phyloP scores from a whole-genome alignment of 1,140 invertebrate genomes.

The Drosophila rhopaloa region DNA sequence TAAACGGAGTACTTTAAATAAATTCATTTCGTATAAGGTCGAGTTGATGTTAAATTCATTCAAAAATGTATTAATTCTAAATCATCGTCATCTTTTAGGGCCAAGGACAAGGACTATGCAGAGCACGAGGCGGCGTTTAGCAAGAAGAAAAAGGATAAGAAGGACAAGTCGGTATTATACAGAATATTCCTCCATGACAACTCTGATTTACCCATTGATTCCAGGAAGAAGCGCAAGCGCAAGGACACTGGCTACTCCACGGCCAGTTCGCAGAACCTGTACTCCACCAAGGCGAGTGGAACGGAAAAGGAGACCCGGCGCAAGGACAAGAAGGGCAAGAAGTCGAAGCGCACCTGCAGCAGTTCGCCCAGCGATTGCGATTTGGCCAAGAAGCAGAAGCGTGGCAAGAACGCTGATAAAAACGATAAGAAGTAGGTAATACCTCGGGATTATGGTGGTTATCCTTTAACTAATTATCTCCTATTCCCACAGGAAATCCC shows the following conservation, averaged over 20 bases:
- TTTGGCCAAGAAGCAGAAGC: conserved; percentile 69
- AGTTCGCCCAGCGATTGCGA: conserved; percentile 74
- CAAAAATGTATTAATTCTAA: no score
- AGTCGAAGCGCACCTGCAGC: conserved; percentile 71
- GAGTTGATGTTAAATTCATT: no score
- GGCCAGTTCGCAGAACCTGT: conserved; percentile 86
- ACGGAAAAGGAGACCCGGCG: conserved; percentile 65
- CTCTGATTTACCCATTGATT: neutral
- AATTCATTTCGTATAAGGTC: no score
- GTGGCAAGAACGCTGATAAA: conserved; percentile 73
- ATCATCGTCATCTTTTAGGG: conserved; percentile 40
- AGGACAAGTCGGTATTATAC: conserved; percentile 59
- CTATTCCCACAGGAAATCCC: conserved; percentile 57
- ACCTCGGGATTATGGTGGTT: neutral
- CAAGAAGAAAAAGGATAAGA: conserved; percentile 72
- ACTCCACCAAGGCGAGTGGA: conserved; percentile 73
- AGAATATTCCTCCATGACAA: neutral
- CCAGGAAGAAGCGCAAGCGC: conserved; percentile 83
- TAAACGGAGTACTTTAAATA: no score
- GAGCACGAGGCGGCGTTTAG: conserved; percentile 78
- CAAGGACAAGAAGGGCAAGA: conserved; percentile 81
- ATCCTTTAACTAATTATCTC: neutral
- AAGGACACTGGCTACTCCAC: conserved; percentile 89
- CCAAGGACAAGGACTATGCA: conserved; percentile 67
- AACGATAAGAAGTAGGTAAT: conserved; percentile 72